Evolutionary conservation across 2,113 vertebrate genomes (phyloP), one percentile per base, ranked within the genome.

Genomic region (Glaucomys volans): DNA sequence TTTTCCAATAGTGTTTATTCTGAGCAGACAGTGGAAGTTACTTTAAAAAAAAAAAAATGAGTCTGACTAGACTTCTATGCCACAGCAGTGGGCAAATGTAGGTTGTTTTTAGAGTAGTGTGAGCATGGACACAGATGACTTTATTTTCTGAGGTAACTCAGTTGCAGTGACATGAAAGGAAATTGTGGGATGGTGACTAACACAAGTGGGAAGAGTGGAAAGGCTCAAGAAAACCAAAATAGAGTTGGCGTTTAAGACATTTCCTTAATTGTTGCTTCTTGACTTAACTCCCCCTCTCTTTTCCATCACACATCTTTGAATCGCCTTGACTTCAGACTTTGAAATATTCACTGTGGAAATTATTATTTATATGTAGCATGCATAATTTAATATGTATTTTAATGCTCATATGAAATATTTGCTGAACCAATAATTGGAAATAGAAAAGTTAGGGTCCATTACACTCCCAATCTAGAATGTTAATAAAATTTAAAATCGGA

Each of bases 121-220:
- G 64, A 95, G 90, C 62, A 11, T 84, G 4, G 8, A 90, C 95
- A 95, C 96, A 96, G 98, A 97, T 47, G 93, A 0, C 0, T 97
- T 75, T 52, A 91, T 86, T 97, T 97, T 98, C 62, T 42, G 87
- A 95, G 95, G 95, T 92, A 97, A 94, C 71, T 97, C 90, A 85
- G 96, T 97, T 93, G 83, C 93, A 86, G 35, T 95, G 97, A 96
- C 98, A 96, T 96, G 98, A 98, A 97, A 98, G 97, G 91, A 98
- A 98, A 96, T 96, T 95, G 98, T 95, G 98, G 98, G 96, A 95
- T 97, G 97, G 94, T 98, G 98, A 98, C 97, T 98, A 98, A 98
- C 91, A 40, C 96, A 84, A 97, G 94, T 93, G 97, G 97, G 97
- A 97, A 98, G 95, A 93, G 96, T 94, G 98, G 98, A 98, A 97